Conservation (phyloP, 1,140 invertebrate genomes). For the Limonius californicus region DNA sequence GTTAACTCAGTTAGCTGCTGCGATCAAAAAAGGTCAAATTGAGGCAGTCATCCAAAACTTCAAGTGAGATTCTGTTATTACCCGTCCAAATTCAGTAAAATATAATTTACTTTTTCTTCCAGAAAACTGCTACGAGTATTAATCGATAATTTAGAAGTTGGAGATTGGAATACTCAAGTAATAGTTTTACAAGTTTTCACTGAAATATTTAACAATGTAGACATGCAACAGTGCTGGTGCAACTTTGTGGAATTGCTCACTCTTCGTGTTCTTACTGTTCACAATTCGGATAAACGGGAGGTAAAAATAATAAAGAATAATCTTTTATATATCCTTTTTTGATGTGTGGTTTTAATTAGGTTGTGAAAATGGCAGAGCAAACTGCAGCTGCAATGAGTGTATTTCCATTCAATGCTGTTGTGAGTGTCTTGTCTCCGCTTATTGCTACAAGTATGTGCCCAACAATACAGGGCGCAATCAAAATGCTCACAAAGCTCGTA, state of each 20-base stretch:
- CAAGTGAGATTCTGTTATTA: constrained; percentile 46
- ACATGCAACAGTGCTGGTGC: constrained; percentile 72
- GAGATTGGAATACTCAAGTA: constrained; percentile 64
- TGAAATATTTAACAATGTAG: constrained; percentile 73
- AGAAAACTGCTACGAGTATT: constrained; percentile 71
- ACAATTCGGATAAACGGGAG: constrained; percentile 73
- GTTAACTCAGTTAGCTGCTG: constrained; percentile 46
- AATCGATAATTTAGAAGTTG: constrained; percentile 66
- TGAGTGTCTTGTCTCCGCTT: constrained; percentile 63
- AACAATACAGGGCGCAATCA: constrained; percentile 85
- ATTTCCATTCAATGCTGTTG: constrained; percentile 47
- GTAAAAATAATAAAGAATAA: too few species aligned
- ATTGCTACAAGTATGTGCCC: constrained; percentile 83
- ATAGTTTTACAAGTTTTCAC: constrained; percentile 72
- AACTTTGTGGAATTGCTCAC: constrained; percentile 86
- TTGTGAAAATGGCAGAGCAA: constrained; percentile 41
- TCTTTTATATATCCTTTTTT: too few species aligned
- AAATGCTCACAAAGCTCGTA: constrained; percentile 85
- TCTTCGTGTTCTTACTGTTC: constrained; percentile 79
- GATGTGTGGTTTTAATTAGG: constrained; percentile 30
- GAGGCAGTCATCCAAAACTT: constrained; percentile 54
- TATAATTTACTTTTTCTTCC: constrained; percentile 34
- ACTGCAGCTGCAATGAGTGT: constrained; percentile 41
- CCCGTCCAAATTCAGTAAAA: too few species aligned
- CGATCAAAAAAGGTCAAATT: constrained; percentile 49